Percentiles rank a stretch among this genome's conserved stretches.
Evolutionary conservation across 1,140 invertebrate genomes (phyloP).

Genomic region (Himalopsyche phryganea): DNA sequence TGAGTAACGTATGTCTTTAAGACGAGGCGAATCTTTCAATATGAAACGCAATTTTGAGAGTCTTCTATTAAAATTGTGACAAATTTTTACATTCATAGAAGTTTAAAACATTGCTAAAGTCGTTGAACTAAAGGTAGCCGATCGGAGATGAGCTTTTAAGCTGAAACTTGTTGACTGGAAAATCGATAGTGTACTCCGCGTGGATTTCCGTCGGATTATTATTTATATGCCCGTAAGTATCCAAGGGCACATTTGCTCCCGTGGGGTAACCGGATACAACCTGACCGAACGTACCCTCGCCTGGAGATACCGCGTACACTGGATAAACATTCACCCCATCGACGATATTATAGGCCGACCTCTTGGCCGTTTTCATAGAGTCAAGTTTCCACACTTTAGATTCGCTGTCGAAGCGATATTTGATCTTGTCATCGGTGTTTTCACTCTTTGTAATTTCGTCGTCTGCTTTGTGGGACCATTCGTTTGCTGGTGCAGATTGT

Average conservation of each 20-base stretch:
- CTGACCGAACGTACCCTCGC: conserved; percentile 19
- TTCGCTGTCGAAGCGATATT: conserved; percentile 28
- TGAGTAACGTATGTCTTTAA: no score
- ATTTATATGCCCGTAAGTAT: conserved; percentile 7
- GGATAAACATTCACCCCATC: conserved; percentile 22
- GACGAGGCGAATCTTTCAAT: no score
- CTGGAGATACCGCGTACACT: conserved; percentile 18
- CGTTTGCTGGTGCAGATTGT: conserved; percentile 9
- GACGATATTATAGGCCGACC: conserved; percentile 8
- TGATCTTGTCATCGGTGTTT: conserved; percentile 17
- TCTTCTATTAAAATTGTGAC: no score
- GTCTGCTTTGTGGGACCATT: conserved; percentile 6
- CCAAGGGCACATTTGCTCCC: not conserved
- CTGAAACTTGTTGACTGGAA: conserved; percentile 47
- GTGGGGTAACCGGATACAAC: not conserved
- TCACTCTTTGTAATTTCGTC: conserved; percentile 3
- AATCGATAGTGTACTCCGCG: conserved; percentile 47
- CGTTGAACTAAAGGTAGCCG: not conserved
- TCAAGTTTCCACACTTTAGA: conserved; percentile 27
- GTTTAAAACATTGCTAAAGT: no score
- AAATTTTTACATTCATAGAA: no score
- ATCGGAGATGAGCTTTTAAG: conserved; percentile 41
- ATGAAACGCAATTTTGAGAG: no score
- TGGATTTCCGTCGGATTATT: conserved; percentile 44
- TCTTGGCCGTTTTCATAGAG: conserved; percentile 8